Percentiles rank a stretch among this genome's conserved stretches.
phyloP scores from a whole-genome alignment of 1,140 invertebrate species.

The Drosophila murphyi region DNA sequence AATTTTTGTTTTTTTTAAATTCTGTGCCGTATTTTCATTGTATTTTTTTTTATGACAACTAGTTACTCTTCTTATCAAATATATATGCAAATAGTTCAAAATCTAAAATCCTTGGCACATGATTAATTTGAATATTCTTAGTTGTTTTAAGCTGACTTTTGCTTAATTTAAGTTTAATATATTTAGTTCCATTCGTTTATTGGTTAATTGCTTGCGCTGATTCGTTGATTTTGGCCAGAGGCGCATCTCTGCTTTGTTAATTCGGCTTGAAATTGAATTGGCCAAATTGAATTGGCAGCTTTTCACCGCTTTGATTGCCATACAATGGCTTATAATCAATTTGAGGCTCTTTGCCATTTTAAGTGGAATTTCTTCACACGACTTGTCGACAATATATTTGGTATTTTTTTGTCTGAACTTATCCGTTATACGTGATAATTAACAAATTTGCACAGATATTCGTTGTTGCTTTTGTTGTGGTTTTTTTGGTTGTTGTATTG shows the following conservation, averaged over 20 bases:
- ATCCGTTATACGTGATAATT: slow-evolving; percentile 71
- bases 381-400: slow-evolving; percentile 19
- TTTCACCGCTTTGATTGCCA: neutral
- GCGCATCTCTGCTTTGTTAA: neutral
- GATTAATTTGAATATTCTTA: neutral
- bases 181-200: too few relatives aligned
- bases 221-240: too few relatives aligned
- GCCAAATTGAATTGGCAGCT: neutral
- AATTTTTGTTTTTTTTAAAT: neutral
- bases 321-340: slow-evolving; percentile 3
- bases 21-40: neutral
- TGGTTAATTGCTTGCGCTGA: neutral
- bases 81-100: neutral
- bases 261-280: neutral
- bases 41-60: neutral
- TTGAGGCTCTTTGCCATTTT: neutral
- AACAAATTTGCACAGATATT: slow-evolving; percentile 60
- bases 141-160: neutral
- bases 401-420: slow-evolving; percentile 46
- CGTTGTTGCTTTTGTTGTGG: neutral
- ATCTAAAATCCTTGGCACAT: neutral
- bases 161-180: neutral
- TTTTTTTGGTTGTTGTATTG: neutral
- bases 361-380: slow-evolving; percentile 28
- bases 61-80: neutral